These are phyloP conservation scores for Hirtodrosophila cameraria DNA, from an alignment of 2,888 invertebrate species.

Conservation along the genomic window DNA sequence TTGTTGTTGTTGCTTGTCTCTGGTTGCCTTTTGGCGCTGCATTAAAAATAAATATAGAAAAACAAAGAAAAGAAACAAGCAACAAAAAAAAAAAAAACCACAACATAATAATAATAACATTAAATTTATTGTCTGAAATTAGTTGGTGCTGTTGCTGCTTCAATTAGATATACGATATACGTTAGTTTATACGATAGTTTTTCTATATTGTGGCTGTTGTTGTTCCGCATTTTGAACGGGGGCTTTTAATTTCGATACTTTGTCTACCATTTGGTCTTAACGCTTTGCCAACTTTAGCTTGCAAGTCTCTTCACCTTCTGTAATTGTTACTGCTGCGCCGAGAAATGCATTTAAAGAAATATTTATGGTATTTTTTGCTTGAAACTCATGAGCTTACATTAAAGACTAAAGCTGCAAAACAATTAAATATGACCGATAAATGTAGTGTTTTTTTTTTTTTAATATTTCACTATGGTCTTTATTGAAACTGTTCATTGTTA, in stretches of 20 bases:
- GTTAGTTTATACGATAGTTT: constrained; percentile 45
- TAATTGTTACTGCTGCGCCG: constrained; percentile 13
- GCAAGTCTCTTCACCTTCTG: constrained; percentile 24
- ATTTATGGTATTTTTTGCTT: constrained; percentile 1
- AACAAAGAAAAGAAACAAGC: neutral
- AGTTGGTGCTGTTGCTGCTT: constrained; percentile 6
- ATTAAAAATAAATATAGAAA: neutral
- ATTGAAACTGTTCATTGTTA: too few species aligned
- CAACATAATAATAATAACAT: constrained; percentile 30
- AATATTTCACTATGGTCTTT: too few species aligned
- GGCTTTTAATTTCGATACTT: constrained; percentile 2
- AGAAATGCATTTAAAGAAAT: constrained; percentile 6
- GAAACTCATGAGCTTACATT: constrained; percentile 5
- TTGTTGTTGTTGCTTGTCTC: constrained; percentile 24
- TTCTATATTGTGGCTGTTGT: constrained; percentile 19
- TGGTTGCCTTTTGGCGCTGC: constrained; percentile 14
- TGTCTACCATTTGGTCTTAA: constrained; percentile 7
- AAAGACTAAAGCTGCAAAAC: too few species aligned
- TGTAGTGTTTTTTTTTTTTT: too few species aligned
- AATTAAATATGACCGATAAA: too few species aligned
- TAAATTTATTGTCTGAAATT: constrained; percentile 41
- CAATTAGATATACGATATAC: constrained; percentile 37
- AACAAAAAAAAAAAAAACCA: constrained; percentile 22
- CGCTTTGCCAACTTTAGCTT: constrained; percentile 7
- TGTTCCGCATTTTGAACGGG: constrained; percentile 40